Conservation (phyloP, 2,113 vertebrate species). For the Fregetta grallaria region DNA sequence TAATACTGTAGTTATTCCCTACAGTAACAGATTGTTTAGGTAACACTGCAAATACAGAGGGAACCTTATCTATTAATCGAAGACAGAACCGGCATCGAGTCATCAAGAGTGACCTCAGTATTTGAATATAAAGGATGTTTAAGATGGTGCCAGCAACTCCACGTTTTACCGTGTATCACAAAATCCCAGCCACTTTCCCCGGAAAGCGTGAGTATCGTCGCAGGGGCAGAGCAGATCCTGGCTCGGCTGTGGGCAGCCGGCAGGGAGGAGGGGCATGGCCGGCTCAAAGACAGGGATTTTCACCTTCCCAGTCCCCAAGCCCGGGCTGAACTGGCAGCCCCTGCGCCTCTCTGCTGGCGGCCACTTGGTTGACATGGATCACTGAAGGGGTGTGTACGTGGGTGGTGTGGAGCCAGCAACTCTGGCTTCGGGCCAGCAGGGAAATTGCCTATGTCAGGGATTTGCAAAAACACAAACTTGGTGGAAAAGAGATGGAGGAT, state of each 20-base stretch:
- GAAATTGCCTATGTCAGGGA: constrained; percentile 42
- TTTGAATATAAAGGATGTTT: constrained; percentile 24
- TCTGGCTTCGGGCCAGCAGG: constrained; percentile 22
- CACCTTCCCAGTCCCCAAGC: neutral
- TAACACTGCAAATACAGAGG: constrained; percentile 51
- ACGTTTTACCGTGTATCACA: rapidly evolving
- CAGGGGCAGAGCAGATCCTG: neutral
- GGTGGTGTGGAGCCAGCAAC: constrained; percentile 15
- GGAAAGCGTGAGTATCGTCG: rapidly evolving
- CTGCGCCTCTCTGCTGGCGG: neutral
- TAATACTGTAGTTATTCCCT: constrained; percentile 49
- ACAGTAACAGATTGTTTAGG: constrained; percentile 50
- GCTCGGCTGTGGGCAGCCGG: neutral
- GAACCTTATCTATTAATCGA: constrained; percentile 58
- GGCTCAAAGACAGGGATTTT: neutral
- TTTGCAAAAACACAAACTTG: constrained; percentile 7
- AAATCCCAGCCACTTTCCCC: rapidly evolving
- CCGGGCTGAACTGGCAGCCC: neutral
- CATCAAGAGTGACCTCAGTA: constrained; percentile 4
- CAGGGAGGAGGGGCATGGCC: neutral
- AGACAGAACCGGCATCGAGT: constrained; percentile 38
- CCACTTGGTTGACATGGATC: neutral
- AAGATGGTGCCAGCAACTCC: constrained; percentile 5
- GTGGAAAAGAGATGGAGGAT: constrained; percentile 6
- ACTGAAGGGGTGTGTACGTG: constrained; percentile 2